Evolutionary conservation across 2,113 vertebrate species (phyloP).

Genomic region (Pachycephala philippinensis): DNA sequence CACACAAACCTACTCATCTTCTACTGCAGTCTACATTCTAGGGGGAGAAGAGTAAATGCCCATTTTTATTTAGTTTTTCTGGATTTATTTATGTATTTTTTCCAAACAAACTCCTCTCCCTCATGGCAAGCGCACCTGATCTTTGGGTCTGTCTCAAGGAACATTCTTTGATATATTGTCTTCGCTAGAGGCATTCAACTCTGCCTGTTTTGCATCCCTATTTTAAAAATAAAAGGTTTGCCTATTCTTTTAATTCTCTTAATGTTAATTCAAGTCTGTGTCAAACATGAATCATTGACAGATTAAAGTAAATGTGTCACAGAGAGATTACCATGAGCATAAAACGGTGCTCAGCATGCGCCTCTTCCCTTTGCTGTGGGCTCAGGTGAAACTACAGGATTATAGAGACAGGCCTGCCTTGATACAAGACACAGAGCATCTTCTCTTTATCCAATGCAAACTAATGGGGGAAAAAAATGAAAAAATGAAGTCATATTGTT

Average conservation of each 20-base stretch:
- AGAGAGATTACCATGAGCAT: neutral
- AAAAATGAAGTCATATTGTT: neutral
- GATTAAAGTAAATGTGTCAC: conserved; percentile 40
- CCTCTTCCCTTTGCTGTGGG: neutral
- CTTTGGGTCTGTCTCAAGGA: neutral
- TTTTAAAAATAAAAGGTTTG: neutral
- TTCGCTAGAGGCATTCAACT: neutral
- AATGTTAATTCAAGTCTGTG: conserved; percentile 5
- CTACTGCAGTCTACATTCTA: neutral
- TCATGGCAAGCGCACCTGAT: neutral
- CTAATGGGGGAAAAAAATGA: neutral
- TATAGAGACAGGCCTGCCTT: neutral
- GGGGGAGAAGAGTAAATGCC: fast-evolving
- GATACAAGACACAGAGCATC: neutral
- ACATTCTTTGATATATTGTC: neutral
- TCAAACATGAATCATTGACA: conserved; percentile 11
- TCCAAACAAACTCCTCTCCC: neutral
- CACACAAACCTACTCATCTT: neutral
- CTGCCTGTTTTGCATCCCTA: neutral
- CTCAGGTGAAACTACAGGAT: neutral
- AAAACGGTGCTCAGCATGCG: neutral
- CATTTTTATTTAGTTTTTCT: neutral
- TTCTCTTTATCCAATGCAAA: neutral
- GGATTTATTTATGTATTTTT: neutral
- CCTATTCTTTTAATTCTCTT: conserved; percentile 23